Percentiles rank a stretch among this genome's conserved stretches.
phyloP scores from a whole-genome alignment of 2,888 invertebrate genomes.

The Deroplatys truncata region DNA sequence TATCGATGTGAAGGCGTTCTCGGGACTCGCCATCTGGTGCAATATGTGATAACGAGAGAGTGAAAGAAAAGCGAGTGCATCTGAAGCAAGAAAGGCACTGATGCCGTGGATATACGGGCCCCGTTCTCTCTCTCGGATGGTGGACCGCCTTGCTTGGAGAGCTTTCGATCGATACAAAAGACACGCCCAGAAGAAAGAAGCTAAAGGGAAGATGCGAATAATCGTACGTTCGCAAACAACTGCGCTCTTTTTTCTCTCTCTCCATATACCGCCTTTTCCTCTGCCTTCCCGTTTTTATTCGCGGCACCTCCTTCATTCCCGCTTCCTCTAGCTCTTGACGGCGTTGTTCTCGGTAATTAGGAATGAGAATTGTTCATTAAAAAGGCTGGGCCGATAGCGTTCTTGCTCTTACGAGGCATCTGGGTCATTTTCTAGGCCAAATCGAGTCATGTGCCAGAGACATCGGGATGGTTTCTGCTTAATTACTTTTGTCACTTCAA shows the following conservation, averaged over 20 bases:
- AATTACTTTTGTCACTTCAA: not conserved
- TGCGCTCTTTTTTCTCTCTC: not conserved
- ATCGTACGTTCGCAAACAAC: not conserved
- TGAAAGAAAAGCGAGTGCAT: not conserved
- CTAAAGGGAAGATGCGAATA: not conserved
- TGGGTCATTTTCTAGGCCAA: not conserved
- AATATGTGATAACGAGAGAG: not conserved
- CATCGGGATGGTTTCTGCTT: not conserved
- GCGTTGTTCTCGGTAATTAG: not conserved
- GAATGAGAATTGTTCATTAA: slow-evolving; percentile 13
- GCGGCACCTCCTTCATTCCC: not conserved
- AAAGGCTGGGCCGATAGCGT: not conserved
- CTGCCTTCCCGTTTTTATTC: not conserved
- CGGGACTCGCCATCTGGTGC: not conserved
- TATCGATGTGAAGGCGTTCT: not conserved
- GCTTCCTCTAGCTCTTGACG: not conserved
- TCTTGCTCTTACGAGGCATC: not conserved
- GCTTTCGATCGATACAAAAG: not conserved
- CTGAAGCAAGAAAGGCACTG: not conserved
- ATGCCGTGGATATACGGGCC: not conserved
- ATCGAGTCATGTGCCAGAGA: not conserved
- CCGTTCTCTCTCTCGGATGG: not conserved
- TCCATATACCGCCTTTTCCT: not conserved
- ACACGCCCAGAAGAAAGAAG: not conserved
- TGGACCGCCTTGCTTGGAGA: not conserved